Evolutionary conservation across 2,113 vertebrate species (phyloP), one percentile per base, ranked within the genome.

Genomic region (Triplophysa tibetana): DNA sequence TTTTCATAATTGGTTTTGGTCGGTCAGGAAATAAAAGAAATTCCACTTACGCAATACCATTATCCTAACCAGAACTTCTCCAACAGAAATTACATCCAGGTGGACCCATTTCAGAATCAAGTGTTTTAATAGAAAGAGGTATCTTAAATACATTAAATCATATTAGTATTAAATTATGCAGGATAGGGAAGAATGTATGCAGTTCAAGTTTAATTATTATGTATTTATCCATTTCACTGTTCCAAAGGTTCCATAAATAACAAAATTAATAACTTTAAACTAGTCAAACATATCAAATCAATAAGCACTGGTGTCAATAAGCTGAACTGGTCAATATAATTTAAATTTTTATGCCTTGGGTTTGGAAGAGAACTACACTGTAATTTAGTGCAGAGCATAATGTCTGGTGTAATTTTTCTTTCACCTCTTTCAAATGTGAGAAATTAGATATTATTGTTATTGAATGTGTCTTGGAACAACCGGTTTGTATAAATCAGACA

Each of bases 21-120:
- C 33, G 16, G 52, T 73, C 60, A 4, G 70, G 8, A 41, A 43
- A 10, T 60, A 60, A 41, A 14, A 23, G 29, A 41, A 60, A 61
- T 74, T n/a, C 19, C 26, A 23, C 8, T 29, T 29, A 4, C 4
- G 3, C 29, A 29, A 70, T 29, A 33, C 24, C 3, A n/a, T 43
- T 52, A 73, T 72, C 16, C 8, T 12, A 56, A 17, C n/a, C 7
- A 52, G 19, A 74, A 63, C 26, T 61, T 67, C 23, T 61, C 50
- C 33, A 80, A 66, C 61, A 41, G 21, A 65, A 77, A 76, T 33
- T 65, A 73, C 56, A 69, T 58, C 61, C 61, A 83, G 62, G 68
- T 83, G 43, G 11, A 2, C 43, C 8, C 43, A 45, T 12, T 12
- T 38, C 6, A 7, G 33, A 38, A 38, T 38, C 33, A 38, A 7